Percentiles rank a stretch among this genome's conserved stretches.
Conservation (phyloP, 2,888 invertebrate species). For the Aphodius granarius region DNA sequence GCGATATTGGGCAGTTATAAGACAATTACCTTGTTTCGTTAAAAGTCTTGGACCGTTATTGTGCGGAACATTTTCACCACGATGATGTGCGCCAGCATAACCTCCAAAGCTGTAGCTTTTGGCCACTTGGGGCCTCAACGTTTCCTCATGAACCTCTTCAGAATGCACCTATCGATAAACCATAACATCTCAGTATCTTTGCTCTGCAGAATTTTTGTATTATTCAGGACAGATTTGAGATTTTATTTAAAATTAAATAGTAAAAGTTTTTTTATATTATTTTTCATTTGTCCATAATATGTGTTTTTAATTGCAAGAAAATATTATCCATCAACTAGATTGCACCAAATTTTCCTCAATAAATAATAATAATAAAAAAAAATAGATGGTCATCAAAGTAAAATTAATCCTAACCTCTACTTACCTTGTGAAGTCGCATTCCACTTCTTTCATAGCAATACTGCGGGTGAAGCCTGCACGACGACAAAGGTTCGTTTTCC, state of each 20-base stretch:
- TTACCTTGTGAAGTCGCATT: slow-evolving; percentile 57
- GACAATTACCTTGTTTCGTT: slow-evolving; percentile 72
- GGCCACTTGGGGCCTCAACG: slow-evolving; percentile 62
- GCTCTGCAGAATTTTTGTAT: too few species aligned
- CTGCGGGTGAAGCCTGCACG: slow-evolving; percentile 54
- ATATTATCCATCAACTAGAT: too few species aligned
- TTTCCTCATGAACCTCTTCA: slow-evolving; percentile 54
- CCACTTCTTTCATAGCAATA: slow-evolving; percentile 55
- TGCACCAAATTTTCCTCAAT: too few species aligned
- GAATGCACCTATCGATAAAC: slow-evolving; percentile 58
- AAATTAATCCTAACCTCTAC: background rate
- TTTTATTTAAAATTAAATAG: too few species aligned
- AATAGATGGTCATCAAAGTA: too few species aligned
- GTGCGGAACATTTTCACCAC: slow-evolving; percentile 67
- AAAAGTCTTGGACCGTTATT: slow-evolving; percentile 67
- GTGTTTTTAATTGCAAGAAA: too few species aligned
- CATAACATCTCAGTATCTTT: too few species aligned
- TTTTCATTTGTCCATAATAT: too few species aligned
- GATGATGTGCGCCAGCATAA: slow-evolving; percentile 62
- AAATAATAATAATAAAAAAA: too few species aligned
- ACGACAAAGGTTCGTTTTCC: slow-evolving; percentile 55
- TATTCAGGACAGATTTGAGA: too few species aligned
- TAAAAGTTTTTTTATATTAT: too few species aligned
- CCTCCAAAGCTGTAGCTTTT: slow-evolving; percentile 91
- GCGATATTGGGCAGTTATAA: background rate